Evolutionary conservation across 2,888 invertebrate genomes (phyloP).

Genomic region (Pharmacophagus antenor): DNA sequence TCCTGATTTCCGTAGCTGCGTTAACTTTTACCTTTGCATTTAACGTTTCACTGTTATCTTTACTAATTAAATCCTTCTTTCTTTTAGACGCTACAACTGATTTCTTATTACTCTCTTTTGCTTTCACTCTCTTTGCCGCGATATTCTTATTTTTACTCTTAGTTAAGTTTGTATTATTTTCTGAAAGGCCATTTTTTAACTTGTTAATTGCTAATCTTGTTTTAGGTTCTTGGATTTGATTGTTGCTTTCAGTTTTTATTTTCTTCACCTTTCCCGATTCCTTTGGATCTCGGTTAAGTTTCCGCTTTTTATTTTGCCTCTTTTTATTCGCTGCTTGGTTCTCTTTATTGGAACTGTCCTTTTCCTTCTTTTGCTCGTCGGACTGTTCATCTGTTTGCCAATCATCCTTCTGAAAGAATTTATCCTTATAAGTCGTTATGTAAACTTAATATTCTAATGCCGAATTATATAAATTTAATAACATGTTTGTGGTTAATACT

Average conservation of each 20-base stretch:
- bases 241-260: conserved; percentile 28
- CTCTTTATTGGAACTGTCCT: conserved; percentile 50
- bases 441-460: too few species aligned
- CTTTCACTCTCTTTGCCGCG: conserved; percentile 33
- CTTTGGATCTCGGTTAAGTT: conserved; percentile 34
- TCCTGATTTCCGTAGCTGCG: conserved; percentile 26
- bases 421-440: too few species aligned
- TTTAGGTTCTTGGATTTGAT: conserved; percentile 3
- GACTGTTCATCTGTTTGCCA: conserved; percentile 57
- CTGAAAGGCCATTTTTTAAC: neutral
- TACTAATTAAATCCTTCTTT: conserved; percentile 6
- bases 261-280: conserved; percentile 34
- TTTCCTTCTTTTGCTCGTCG: conserved; percentile 41
- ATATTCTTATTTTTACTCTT: conserved; percentile 33
- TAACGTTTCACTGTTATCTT: conserved; percentile 12
- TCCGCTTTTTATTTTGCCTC: conserved; percentile 40
- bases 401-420: conserved; percentile 49
- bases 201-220: neutral
- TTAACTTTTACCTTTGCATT: conserved; percentile 36
- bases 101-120: conserved; percentile 29
- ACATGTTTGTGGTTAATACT: too few species aligned
- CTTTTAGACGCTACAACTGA: neutral
- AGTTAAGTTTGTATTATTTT: conserved; percentile 15
- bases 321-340: conserved; percentile 45
- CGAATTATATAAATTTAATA: too few species aligned